Evolutionary conservation across 2,113 vertebrate genomes (phyloP).

Genomic region (Pungitius pungitius): DNA sequence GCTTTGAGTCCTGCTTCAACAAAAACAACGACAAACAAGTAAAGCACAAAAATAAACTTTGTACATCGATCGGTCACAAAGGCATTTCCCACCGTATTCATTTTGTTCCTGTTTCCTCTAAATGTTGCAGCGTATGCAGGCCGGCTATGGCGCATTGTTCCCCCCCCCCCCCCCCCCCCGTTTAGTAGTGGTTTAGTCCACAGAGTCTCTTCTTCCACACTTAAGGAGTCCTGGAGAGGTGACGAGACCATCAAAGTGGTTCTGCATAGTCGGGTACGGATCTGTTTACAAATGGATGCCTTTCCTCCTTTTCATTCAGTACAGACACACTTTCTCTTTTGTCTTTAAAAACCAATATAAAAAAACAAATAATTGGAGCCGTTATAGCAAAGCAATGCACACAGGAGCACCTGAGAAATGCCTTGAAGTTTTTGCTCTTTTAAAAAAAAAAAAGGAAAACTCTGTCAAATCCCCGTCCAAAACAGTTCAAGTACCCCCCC

Average conservation of each 20-base stretch:
- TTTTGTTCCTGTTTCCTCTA: conserved; percentile 20
- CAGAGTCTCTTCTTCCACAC: conserved; percentile 23
- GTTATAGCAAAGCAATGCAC: conserved; percentile 76
- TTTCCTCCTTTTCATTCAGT: conserved; percentile 60
- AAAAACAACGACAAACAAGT: conserved; percentile 38
- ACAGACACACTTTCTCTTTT: conserved; percentile 66
- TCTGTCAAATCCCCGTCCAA: conserved; percentile 83
- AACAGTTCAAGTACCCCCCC: conserved; percentile 89
- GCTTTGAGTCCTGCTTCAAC: conserved; percentile 72
- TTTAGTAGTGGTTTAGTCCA: conserved; percentile 57
- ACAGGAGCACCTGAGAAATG: conserved; percentile 96
- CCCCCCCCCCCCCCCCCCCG: conserved; percentile 11
- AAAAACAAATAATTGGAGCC: conserved; percentile 53
- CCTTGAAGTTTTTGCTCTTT: conserved; percentile 82
- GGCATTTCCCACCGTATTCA: conserved; percentile 58
- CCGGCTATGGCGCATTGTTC: conserved; percentile 54
- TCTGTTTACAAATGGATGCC: conserved; percentile 70
- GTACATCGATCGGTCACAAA: conserved; percentile 77
- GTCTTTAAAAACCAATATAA: conserved; percentile 61
- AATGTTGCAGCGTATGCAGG: conserved; percentile 60
- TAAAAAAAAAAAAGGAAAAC: conserved; percentile 42
- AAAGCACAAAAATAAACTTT: conserved; percentile 70
- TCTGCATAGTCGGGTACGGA: conserved; percentile 84
- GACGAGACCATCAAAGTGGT: conserved; percentile 74
- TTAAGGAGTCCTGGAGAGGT: conserved; percentile 32